Conservation (phyloP, 2,888 invertebrate species). For the Drosophila recens region DNA sequence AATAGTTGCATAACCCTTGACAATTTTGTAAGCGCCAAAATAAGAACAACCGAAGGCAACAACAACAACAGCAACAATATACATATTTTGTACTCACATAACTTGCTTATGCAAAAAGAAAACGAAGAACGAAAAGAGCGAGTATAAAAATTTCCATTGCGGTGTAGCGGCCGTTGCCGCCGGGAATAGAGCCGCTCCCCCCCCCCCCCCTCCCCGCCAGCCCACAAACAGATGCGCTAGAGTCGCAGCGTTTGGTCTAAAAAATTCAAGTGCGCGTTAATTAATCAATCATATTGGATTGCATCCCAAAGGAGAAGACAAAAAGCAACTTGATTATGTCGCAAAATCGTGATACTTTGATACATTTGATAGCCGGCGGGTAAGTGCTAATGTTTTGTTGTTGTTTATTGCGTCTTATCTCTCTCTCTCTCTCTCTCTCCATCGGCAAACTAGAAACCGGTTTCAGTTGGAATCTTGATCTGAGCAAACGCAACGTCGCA, state of each 20-base stretch:
- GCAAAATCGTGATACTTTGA: constrained; percentile 92
- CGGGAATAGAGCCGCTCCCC: constrained; percentile 43
- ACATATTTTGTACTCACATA: constrained; percentile 9
- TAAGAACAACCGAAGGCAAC: constrained; percentile 43
- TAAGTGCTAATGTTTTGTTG: constrained; percentile 87
- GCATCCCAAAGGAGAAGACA: constrained; percentile 4
- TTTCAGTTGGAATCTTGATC: constrained; percentile 41
- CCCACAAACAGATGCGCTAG: constrained; percentile 24
- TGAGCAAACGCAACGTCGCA: constrained; percentile 61
- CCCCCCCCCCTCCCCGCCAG: constrained; percentile 13
- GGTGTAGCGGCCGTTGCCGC: constrained; percentile 57
- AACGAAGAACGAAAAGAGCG: constrained; percentile 25
- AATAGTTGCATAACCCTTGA: constrained; percentile 54
- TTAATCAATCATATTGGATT: constrained; percentile 11
- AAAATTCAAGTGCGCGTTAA: constrained; percentile 47
- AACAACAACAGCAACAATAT: constrained; percentile 20
- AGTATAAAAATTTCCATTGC: constrained; percentile 46
- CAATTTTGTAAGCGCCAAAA: constrained; percentile 58
- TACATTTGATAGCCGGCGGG: constrained; percentile 98
- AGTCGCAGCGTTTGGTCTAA: neutral
- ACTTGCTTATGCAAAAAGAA: constrained; percentile 41
- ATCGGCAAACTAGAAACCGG: constrained; percentile 38
- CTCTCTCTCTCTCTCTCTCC: constrained; percentile 16
- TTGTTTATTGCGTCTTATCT: constrained; percentile 50
- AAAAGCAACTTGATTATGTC: constrained; percentile 76